These are phyloP conservation scores for Noctua comes DNA, from an alignment of 2,888 invertebrate genomes.

Conservation along the genomic window DNA sequence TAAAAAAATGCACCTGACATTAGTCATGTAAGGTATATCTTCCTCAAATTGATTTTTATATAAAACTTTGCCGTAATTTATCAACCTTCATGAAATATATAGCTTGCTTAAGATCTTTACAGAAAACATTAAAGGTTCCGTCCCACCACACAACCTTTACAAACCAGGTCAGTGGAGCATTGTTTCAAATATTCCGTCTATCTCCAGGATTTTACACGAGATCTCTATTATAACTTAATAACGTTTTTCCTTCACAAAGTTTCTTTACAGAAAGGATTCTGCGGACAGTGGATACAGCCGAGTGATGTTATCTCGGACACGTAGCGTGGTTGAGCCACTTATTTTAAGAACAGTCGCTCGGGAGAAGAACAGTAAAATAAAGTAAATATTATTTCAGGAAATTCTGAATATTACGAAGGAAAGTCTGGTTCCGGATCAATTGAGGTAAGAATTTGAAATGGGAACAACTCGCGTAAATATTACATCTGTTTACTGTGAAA, in stretches of 20 bases:
- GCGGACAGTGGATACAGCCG: conserved; percentile 22
- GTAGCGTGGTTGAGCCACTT: conserved; percentile 37
- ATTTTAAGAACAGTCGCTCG: conserved; percentile 48
- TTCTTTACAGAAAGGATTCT: conserved; percentile 52
- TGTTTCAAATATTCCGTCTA: conserved; percentile 34
- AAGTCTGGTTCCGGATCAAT: too few species aligned
- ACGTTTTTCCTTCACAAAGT: conserved; percentile 49
- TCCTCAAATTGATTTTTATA: neutral
- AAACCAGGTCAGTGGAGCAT: conserved; percentile 42
- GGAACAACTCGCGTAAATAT: neutral
- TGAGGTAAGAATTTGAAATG: neutral
- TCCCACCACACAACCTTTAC: neutral
- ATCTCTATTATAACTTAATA: conserved; percentile 55
- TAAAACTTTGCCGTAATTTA: neutral
- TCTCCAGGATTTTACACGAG: conserved; percentile 15
- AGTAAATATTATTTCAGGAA: conserved; percentile 31
- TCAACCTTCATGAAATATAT: neutral
- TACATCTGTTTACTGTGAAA: neutral
- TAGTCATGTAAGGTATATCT: too few species aligned
- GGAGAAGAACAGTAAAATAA: conserved; percentile 20
- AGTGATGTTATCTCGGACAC: conserved; percentile 51
- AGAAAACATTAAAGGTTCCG: neutral
- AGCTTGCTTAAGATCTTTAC: neutral
- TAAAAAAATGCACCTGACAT: too few species aligned
- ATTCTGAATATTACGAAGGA: conserved; percentile 1